Conservation (phyloP, 1,140 invertebrate genomes). For the Paraescarpia echinospica region DNA sequence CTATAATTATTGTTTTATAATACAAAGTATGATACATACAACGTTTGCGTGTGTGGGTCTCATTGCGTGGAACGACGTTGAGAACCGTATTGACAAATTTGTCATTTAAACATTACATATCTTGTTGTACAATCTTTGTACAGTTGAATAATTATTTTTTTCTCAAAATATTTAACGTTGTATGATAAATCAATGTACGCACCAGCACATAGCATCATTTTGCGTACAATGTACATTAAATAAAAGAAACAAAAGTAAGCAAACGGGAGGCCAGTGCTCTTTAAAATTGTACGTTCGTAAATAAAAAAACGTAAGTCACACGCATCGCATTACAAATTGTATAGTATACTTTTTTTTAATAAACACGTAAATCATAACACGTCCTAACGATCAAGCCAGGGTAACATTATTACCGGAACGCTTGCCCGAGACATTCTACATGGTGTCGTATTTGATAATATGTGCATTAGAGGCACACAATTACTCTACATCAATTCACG, state of each 20-base stretch:
- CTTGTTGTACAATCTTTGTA: background rate
- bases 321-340: background rate
- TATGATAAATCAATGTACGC: background rate
- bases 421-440: background rate
- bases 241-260: background rate
- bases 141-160: background rate
- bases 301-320: background rate
- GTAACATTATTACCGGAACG: background rate
- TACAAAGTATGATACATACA: no score
- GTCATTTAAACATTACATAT: background rate
- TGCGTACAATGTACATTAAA: background rate
- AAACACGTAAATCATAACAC: background rate
- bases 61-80: background rate
- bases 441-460: background rate
- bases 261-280: background rate
- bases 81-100: no score
- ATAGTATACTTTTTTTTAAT: background rate
- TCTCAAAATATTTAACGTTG: background rate
- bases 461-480: no score
- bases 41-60: no score
- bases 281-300: background rate
- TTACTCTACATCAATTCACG: no score
- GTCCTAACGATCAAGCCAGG: background rate
- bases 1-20: no score
- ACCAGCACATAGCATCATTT: background rate